phyloP scores from a whole-genome alignment of 2,113 vertebrate genomes.

The Albula goreensis region DNA sequence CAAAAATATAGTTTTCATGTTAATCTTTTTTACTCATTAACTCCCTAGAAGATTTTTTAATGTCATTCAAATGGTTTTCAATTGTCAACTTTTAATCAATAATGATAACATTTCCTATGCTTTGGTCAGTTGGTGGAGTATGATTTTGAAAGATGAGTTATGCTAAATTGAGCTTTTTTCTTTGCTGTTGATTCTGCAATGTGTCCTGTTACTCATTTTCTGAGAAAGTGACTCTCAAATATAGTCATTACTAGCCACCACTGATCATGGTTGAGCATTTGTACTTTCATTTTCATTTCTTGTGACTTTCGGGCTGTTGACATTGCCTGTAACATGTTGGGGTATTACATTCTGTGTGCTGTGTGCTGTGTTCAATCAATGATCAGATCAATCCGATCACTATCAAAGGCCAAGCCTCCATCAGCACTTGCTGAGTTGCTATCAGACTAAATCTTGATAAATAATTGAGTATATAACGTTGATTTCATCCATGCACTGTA shows the following conservation, averaged over 20 bases:
- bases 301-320: too few relatives aligned
- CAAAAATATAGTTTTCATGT: background rate
- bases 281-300: too few relatives aligned
- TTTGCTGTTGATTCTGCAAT: background rate
- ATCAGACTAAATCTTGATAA: too few relatives aligned
- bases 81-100: background rate
- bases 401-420: too few relatives aligned
- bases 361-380: too few relatives aligned
- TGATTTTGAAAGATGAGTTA: background rate
- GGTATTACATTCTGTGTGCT: too few relatives aligned
- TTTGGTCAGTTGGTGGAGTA: background rate
- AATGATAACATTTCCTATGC: background rate
- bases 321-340: too few relatives aligned
- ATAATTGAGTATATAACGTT: too few relatives aligned
- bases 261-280: too few relatives aligned
- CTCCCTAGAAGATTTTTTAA: background rate
- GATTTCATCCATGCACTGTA: background rate
- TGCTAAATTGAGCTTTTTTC: background rate
- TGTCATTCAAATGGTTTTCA: background rate
- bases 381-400: too few relatives aligned
- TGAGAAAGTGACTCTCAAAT: background rate
- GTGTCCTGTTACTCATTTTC: background rate
- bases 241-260: background rate
- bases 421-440: too few relatives aligned
- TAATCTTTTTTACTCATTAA: background rate